Evolutionary conservation across 1,140 invertebrate species (phyloP).

Genomic region (Drosophila tsacasi): DNA sequence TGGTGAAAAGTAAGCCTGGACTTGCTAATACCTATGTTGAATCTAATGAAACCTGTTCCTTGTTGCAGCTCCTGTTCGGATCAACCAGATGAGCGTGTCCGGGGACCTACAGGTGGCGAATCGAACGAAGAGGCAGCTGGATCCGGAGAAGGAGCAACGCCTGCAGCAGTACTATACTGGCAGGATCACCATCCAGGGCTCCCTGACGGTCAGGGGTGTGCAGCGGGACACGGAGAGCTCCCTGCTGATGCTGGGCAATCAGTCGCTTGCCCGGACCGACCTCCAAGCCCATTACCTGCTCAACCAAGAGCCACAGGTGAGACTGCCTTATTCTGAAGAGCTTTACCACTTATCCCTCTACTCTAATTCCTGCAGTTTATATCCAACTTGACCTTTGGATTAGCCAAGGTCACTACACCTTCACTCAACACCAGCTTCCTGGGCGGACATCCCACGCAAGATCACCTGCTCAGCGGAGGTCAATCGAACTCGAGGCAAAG

Average conservation of each 20-base stretch:
- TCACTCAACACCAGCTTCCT: constrained; percentile 43
- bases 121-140: constrained; percentile 1
- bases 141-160: not conserved
- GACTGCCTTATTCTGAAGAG: too few relatives aligned
- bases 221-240: constrained; percentile 34
- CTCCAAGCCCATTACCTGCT: constrained; percentile 50
- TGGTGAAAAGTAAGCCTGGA: constrained; percentile 58
- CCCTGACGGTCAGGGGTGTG: constrained; percentile 62
- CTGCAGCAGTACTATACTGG: constrained; percentile 77
- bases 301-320: constrained; percentile 53
- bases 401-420: constrained; percentile 52
- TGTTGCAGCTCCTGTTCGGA: constrained; percentile 66
- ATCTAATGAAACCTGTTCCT: not conserved
- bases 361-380: constrained; percentile 32
- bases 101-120: constrained; percentile 59
- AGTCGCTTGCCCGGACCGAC: constrained; percentile 42
- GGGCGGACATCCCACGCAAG: constrained; percentile 44
- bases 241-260: constrained; percentile 27
- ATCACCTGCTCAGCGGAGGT: constrained; percentile 55
- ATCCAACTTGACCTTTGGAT: constrained; percentile 40
- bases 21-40: not conserved
- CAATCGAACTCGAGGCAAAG: not conserved
- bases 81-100: constrained; percentile 64
- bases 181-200: constrained; percentile 59
- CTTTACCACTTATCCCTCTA: not conserved